Base-by-base conservation (phyloP, 2,797 vertebrate genomes). In the Labroides dimidiatus region DNA sequence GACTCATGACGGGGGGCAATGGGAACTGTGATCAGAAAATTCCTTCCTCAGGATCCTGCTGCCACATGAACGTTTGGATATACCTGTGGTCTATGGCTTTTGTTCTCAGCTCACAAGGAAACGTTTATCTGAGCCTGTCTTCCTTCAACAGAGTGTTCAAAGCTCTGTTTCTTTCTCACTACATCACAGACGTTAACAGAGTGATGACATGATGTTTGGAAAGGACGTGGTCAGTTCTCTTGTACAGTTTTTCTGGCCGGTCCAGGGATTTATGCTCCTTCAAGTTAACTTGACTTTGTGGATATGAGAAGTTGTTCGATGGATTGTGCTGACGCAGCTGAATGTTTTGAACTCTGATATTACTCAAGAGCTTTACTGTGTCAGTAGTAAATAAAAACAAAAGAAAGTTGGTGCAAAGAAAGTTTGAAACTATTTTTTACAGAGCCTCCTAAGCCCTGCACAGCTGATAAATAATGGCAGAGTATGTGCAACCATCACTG, bases 11-110 rank as follows among this genome's bases (percentile, higher is more conserved):
- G 39, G n/a, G 39, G 33, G 5, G 36, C 58, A 12, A 3, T 0
- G 33, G 5, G 36, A 55, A 12, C 2, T 0, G 1, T 81, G 80
- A 88, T 4, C 30, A 16, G 66, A 23, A 57, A 47, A 70, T 56
- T 0, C 15, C 30, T 4, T 5, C n/a, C 10, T 33, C 27, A 42
- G 58, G 37, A 72, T 47, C 15, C n/a, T 15, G 17, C 1, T 0
- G 15, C 9, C 19, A 48, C 15, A 2, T 61, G 62, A 59, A 52
- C 33, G 21, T 52, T n/a, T 60, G 37, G 23, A 36, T 6, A 13
- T 14, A 39, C 37, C 37, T 39, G 19, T 36, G 21, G 42, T 11
- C 37, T 39, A 17, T 36, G 21, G 42, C 15, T 21, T 36, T 15
- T 37, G 2, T 41, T 47, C 39, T 57, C 51, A 44, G 19, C n/a